phyloP scores from a whole-genome alignment of 92 coral and sea anemone genomes.

The Virgularia gustaviana region DNA sequence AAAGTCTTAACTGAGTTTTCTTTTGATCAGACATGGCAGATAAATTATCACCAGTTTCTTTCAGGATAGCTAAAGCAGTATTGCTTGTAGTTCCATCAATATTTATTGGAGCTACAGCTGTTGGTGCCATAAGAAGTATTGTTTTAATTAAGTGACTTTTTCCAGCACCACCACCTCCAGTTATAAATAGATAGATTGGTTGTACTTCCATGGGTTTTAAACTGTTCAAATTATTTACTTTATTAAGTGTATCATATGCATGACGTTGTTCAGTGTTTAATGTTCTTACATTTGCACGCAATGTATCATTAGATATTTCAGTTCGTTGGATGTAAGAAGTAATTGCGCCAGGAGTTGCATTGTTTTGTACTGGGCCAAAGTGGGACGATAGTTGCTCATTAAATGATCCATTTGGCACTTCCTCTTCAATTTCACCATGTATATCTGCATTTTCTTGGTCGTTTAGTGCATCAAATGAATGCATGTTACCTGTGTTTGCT shows the following conservation, averaged over 20 bases:
- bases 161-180: too few relatives aligned
- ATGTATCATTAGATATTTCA: constrained; percentile 60
- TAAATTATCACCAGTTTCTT: too few relatives aligned
- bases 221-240: too few relatives aligned
- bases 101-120: constrained; percentile 61
- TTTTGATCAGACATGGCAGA: constrained; percentile 64
- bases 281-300: constrained; percentile 60
- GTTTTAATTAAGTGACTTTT: too few relatives aligned
- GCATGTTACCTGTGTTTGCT: constrained; percentile 5
- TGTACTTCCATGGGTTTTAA: too few relatives aligned
- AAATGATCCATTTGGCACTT: constrained; percentile 37
- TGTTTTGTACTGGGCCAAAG: constrained; percentile 26
- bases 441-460: too few relatives aligned
- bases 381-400: constrained; percentile 50
- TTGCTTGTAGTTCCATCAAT: constrained; percentile 60
- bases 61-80: too few relatives aligned
- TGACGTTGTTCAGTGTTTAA: too few relatives aligned
- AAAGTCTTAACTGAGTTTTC: too few relatives aligned
- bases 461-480: constrained; percentile 57
- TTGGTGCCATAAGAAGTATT: too few relatives aligned
- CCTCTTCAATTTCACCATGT: constrained; percentile 42
- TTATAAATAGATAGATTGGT: constrained; percentile 18
- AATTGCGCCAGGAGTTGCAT: constrained; percentile 16
- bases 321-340: too few relatives aligned
- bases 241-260: too few relatives aligned